Percentiles rank a stretch among this genome's conserved stretches.
These are phyloP conservation scores for Metopolophium dirhodum DNA, from an alignment of 1,140 invertebrate species.

Conservation along the genomic window DNA sequence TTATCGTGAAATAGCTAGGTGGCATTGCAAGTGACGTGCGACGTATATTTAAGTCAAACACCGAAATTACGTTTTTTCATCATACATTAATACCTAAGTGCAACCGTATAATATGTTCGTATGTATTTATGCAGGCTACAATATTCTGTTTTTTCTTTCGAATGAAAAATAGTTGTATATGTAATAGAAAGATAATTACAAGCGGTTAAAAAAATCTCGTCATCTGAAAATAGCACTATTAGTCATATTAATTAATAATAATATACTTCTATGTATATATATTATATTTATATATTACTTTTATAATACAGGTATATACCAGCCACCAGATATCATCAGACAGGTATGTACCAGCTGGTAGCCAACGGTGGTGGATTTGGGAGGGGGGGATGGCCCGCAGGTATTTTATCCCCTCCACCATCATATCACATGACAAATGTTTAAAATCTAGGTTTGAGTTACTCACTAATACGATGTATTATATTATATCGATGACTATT, in stretches of 20 bases:
- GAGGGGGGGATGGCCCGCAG: no score
- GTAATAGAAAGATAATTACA: not conserved
- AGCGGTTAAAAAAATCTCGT: not conserved
- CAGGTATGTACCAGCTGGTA: not conserved
- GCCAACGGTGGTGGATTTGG: no score
- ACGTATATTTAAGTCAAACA: not conserved
- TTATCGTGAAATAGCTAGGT: not conserved
- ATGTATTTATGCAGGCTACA: not conserved
- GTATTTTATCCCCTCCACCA: no score
- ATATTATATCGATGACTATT: not conserved
- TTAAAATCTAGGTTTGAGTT: not conserved
- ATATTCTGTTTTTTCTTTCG: not conserved
- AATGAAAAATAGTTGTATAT: not conserved
- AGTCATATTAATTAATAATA: slow-evolving; percentile 1
- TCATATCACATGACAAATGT: not conserved
- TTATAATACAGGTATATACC: not conserved
- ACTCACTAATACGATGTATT: not conserved
- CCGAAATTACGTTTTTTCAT: not conserved
- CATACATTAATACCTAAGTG: not conserved
- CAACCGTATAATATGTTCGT: not conserved
- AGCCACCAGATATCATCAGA: not conserved
- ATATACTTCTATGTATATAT: not conserved
- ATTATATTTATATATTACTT: not conserved
- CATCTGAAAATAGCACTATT: not conserved
- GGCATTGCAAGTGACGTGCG: not conserved